These are phyloP conservation scores for Cataglyphis rosenhaueri DNA, from an alignment of 2,888 invertebrate species.

Conservation along the genomic window DNA sequence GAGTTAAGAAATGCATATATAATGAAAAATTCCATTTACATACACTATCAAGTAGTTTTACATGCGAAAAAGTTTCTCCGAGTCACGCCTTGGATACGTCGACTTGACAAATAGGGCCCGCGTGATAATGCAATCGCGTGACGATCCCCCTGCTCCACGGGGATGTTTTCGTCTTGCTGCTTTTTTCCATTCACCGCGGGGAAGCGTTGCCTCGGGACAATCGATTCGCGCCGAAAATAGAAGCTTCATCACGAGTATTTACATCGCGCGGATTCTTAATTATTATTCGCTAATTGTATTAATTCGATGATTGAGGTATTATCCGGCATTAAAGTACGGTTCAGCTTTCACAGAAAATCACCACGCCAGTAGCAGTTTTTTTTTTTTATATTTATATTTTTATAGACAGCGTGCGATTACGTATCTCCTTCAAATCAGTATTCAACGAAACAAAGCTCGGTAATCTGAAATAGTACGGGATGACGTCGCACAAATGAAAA, in stretches of 20 bases:
- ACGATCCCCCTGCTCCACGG: slow-evolving; percentile 55
- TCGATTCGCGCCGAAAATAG: slow-evolving; percentile 67
- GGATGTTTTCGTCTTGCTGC: slow-evolving; percentile 61
- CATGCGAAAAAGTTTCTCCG: slow-evolving; percentile 61
- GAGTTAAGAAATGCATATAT: slow-evolving; percentile 39
- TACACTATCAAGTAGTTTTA: slow-evolving; percentile 34
- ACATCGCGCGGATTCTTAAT: slow-evolving; percentile 53
- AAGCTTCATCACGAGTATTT: slow-evolving; percentile 52
- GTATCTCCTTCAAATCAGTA: not conserved
- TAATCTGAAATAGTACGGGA: slow-evolving; percentile 4
- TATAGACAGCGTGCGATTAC: not conserved
- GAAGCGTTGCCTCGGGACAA: slow-evolving; percentile 50
- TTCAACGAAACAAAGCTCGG: slow-evolving; percentile 9
- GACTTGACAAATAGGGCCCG: slow-evolving; percentile 74
- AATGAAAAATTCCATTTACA: slow-evolving; percentile 52
- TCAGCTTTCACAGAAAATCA: not conserved
- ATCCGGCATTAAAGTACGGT: not conserved
- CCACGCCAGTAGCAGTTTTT: not conserved
- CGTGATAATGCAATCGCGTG: slow-evolving; percentile 74
- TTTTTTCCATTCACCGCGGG: slow-evolving; percentile 45
- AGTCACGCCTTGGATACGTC: slow-evolving; percentile 77
- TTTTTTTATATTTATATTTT: not conserved
- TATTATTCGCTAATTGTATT: slow-evolving; percentile 13
- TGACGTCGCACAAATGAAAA: slow-evolving; percentile 18
- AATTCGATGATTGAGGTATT: not conserved